These are phyloP conservation scores for Drosophila ambigua DNA, from an alignment of 1,140 invertebrate species.

Conservation along the genomic window DNA sequence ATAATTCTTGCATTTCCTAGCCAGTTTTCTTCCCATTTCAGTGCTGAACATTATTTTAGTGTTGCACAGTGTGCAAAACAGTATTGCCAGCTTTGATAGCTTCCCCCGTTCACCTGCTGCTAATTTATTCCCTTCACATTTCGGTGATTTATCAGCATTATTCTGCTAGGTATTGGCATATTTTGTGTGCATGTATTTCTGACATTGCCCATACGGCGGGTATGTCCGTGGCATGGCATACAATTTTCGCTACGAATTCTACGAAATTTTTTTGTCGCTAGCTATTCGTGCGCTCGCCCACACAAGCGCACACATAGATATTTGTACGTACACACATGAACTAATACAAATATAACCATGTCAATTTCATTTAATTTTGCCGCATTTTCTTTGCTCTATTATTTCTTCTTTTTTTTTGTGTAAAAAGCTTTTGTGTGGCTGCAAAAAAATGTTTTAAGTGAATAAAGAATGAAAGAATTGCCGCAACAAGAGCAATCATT, in stretches of 20 bases:
- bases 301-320: constrained; percentile 3
- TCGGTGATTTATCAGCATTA: neutral
- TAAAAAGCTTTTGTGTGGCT: constrained; percentile 52
- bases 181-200: constrained; percentile 22
- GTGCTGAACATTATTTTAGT: too few relatives aligned
- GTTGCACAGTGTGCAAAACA: too few relatives aligned
- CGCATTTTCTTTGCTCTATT: constrained; percentile 54
- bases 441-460: constrained; percentile 62
- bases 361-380: constrained; percentile 77
- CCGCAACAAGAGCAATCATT: constrained; percentile 30
- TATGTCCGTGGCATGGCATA: constrained; percentile 33
- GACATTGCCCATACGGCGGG: constrained; percentile 41
- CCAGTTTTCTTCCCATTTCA: too few relatives aligned
- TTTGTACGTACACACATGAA: too few relatives aligned
- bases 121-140: constrained; percentile 17
- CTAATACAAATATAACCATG: constrained; percentile 25
- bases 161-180: neutral
- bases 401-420: constrained; percentile 37
- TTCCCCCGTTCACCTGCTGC: neutral
- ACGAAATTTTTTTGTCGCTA: constrained; percentile 30
- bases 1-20: too few relatives aligned
- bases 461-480: constrained; percentile 58
- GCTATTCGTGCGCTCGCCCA: constrained; percentile 43
- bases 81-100: too few relatives aligned
- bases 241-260: constrained; percentile 21